Base-by-base conservation (phyloP, 1,140 invertebrate species). In the Acromyrmex echinatior region DNA sequence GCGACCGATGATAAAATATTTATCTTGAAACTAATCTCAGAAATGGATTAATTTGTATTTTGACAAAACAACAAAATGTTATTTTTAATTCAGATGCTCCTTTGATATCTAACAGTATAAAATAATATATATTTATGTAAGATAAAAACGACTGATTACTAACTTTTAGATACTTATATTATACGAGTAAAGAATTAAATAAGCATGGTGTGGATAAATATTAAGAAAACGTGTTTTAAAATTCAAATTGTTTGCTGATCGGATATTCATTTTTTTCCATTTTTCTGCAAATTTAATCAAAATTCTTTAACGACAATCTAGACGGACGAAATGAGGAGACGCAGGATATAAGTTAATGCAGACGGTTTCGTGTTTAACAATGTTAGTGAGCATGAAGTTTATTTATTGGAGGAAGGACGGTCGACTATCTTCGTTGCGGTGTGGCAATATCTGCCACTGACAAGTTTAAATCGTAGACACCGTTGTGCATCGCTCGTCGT, bases 381-480 rank as follows among this genome's bases (percentile, higher is more conserved):
- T 35, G 51, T 87, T 39, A 82, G 58, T 68, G n/a, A 60, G 35
- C 77, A 71, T 56, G 53, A 70, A 86, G 85, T 85, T 85, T 85
- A 85, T 87, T 85, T 85, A 87, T 63, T 62, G 70, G 76, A 76
- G 62, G 60, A 87, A 73, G 53, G 31, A 51, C 6, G 58, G 60
- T 35, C 74, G 49, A 79, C 21, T 84, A 60, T 74, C 70, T 84
- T 53, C 39, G 35, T 79, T 53, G 65, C 56, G 65, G 53, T 21
- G 65, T 71, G 18, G 81, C 49, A 86, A 87, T 87, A 86, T 87
- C 71, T 87, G 81, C 82, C 63, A 45, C 60, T 87, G 81, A 87
- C 86, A 87, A 87, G 86, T 87, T 77, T 68, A 86, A 87, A 86
- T 76, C 82, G 74, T 86, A 86, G 73, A 78, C 73, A 85, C 60